Conservation (phyloP, 1,140 invertebrate species). For the Hypothenemus hampei region DNA sequence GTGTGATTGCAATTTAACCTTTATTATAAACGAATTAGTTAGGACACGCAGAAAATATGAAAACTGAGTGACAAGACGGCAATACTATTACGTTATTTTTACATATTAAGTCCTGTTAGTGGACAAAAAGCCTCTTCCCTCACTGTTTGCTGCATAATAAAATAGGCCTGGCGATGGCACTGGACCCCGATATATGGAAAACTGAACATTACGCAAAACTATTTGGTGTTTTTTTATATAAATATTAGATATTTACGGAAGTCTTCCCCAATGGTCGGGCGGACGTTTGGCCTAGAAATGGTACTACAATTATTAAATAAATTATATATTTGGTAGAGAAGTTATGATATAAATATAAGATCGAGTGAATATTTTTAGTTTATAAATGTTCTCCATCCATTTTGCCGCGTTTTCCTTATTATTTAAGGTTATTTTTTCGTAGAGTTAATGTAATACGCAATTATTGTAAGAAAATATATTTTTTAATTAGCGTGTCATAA, state of each 20-base stretch:
- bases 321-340: constrained; percentile 39
- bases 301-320: no score
- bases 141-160: constrained; percentile 48
- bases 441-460: background rate
- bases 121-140: constrained; percentile 42
- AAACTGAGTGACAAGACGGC: no score
- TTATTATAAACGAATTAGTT: no score
- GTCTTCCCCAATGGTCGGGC: constrained; percentile 34
- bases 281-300: constrained; percentile 37
- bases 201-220: constrained; percentile 35
- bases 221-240: constrained; percentile 36
- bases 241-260: constrained; percentile 1
- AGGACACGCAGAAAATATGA: no score
- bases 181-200: constrained; percentile 42
- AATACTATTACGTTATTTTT: no score
- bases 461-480: background rate
- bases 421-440: constrained; percentile 12
- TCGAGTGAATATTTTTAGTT: constrained; percentile 25
- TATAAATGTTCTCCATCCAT: constrained; percentile 29
- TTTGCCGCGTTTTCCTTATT: constrained; percentile 20
- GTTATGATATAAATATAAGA: constrained; percentile 38
- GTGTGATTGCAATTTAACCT: no score
- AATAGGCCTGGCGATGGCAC: constrained; percentile 46
- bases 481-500: constrained; percentile 39
- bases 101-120: constrained; percentile 32